Evolutionary conservation across 2,113 vertebrate species (phyloP), one percentile per base, ranked within the genome.

Genomic region (Otis tarda): DNA sequence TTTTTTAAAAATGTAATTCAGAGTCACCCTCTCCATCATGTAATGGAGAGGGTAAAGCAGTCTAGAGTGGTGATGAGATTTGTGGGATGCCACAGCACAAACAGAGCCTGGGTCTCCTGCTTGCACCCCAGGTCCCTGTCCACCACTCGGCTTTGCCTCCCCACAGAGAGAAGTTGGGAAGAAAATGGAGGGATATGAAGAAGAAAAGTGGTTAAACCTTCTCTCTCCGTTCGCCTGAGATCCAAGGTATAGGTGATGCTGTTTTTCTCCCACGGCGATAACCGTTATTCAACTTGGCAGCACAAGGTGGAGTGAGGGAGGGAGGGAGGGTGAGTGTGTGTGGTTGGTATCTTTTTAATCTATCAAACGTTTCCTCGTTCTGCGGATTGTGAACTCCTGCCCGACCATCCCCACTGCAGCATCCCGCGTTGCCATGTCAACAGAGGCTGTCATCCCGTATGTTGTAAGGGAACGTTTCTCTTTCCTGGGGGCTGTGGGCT

Each of bases 371-470:
- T 83, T 91, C 75, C 50, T 73, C 4, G 2, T 20, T 76, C 21
- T 68, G 90, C 91, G 39, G 37, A 45, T 84, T 41, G 91, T 64
- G 30, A 90, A 68, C 74, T 87, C 53, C 74, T 35, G 80, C 90
- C 56, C 9, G 31, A 77, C 70, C 3, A 4, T 64, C 47, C 79
- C 81, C 0, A 35, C 89, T 5, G 53, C 95, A 90, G 96, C 95
- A 96, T 97, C 96, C 86, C 27, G 4, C 14, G 93, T 97, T 95
- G 76, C 96, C 95, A 94, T 95, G 94, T 4, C 90, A 78, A 97
- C 96, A 27, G 64, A 50, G 39, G 74, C 89, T 65, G 92, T 63
- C 93, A 77, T 52, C 85, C 89, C 52, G 28, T 13, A 50, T 19
- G 70, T 81, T 6, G 2, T 27, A 67, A 95, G 68, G 71, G 90